phyloP scores from a whole-genome alignment of 1,140 invertebrate species.

The Belonocnema kinseyi region DNA sequence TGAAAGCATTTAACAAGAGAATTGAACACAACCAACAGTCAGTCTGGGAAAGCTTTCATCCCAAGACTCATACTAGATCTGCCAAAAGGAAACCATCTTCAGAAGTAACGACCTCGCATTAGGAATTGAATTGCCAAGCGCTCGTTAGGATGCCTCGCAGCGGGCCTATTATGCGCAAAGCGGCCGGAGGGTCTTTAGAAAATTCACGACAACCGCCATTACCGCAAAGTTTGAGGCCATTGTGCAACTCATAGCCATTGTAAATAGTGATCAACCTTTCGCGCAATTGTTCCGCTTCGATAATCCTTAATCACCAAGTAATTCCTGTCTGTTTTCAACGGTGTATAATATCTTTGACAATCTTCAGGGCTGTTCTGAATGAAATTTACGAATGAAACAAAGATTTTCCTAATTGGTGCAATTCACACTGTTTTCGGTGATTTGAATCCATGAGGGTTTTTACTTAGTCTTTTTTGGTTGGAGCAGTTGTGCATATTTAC shows the following conservation, averaged over 20 bases:
- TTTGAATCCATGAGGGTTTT: not conserved
- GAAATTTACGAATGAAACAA: conserved; percentile 15
- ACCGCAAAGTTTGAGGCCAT: conserved; percentile 24
- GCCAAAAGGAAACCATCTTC: conserved; percentile 26
- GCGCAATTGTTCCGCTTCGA: conserved; percentile 30
- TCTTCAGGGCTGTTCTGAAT: conserved; percentile 1
- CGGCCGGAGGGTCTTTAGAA: conserved; percentile 44
- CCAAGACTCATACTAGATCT: not conserved
- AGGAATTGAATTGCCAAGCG: conserved; percentile 59
- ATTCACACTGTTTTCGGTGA: not conserved
- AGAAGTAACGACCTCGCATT: conserved; percentile 59
- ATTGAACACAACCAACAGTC: conserved; percentile 12
- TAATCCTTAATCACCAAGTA: conserved; percentile 19
- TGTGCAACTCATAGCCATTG: conserved; percentile 29
- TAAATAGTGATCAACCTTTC: conserved; percentile 30
- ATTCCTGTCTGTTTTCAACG: conserved; percentile 6
- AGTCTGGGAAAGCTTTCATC: conserved; percentile 1
- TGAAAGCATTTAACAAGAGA: conserved; percentile 21
- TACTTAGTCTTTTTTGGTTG: not conserved
- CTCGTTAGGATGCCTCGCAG: conserved; percentile 51
- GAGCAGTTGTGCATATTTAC: too few relatives aligned
- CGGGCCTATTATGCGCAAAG: conserved; percentile 35
- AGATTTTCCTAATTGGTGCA: not conserved
- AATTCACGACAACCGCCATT: conserved; percentile 45
- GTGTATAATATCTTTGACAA: not conserved